Evolutionary conservation across 2,888 invertebrate species (phyloP).

Genomic region (Tenthredo amoena): DNA sequence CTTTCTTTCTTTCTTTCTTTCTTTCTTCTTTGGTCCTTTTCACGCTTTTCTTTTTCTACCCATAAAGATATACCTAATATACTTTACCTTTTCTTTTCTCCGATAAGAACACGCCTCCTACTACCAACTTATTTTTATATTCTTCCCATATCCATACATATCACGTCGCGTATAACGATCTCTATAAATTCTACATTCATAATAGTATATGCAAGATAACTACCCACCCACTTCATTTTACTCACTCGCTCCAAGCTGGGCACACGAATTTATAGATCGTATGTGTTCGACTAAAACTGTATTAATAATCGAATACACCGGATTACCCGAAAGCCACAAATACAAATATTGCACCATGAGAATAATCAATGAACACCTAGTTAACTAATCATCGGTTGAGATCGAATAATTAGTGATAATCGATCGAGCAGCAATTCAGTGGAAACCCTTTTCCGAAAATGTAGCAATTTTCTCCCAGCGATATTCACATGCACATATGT

Average conservation of each 20-base stretch:
- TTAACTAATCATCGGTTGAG: background rate
- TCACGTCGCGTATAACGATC: background rate
- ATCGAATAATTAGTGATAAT: background rate
- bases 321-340: background rate
- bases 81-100: constrained; percentile 1
- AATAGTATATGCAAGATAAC: background rate
- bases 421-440: background rate
- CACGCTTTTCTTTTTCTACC: background rate
- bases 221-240: background rate
- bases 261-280: background rate
- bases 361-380: background rate
- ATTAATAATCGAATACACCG: background rate
- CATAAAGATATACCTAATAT: constrained; percentile 6
- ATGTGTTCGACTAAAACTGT: background rate
- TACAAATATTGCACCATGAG: background rate
- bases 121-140: background rate
- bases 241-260: background rate
- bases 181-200: background rate
- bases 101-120: background rate
- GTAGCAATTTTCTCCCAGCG: background rate
- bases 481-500: background rate
- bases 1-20: background rate
- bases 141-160: constrained; percentile 1
- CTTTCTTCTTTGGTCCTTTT: background rate
- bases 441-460: background rate